Base-by-base conservation (phyloP, 2,113 vertebrate genomes). In the Malurus cyaneus region DNA sequence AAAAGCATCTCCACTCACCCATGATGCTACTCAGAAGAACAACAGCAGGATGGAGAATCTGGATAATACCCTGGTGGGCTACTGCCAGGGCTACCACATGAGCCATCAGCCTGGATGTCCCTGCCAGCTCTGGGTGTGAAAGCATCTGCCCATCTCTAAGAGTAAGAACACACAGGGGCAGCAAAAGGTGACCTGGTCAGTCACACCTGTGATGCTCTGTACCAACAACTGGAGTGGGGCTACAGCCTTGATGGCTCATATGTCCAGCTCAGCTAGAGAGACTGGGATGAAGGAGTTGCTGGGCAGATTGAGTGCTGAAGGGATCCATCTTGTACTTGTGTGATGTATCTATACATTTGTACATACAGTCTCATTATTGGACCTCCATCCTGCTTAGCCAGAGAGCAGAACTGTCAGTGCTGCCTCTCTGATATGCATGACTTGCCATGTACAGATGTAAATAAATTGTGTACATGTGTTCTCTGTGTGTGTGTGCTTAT, bases 231-330 rank as follows among this genome's bases (percentile, higher is more conserved):
- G 13, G 7, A 83, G 31, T 8, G 19, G 26, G 19, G 18, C 25
- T 71, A 25, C 0, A 0, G 49, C 26, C 34, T 31, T 69, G 16
- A 42, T 18, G 21, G 24, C 19, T 66, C 34, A 4, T 2, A 18
- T 0, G 3, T 7, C 36, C 49, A 80, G 57, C 25, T 86, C 44
- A 73, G 14, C 32, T 49, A 18, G 36, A 21, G 18, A 90, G 15
- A 61, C 2, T 24, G 36, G 21, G 52, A 67, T 31, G 29, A 61
- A 92, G 70, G 13, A 92, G 50, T 14, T 49, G 15, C 60, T 17
- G 8, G 28, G 15, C 36, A 81, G 41, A 49, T 20, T 32, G 18
- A 36, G 2, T 52, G 49, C 34, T 60, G 49, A 11, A 88, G 11
- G 11, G 31, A 71, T 62, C 31, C 44, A 53, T 28, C 61, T 7